Evolutionary conservation across 2,888 invertebrate species (phyloP).

Genomic region (Diabrotica balteata): DNA sequence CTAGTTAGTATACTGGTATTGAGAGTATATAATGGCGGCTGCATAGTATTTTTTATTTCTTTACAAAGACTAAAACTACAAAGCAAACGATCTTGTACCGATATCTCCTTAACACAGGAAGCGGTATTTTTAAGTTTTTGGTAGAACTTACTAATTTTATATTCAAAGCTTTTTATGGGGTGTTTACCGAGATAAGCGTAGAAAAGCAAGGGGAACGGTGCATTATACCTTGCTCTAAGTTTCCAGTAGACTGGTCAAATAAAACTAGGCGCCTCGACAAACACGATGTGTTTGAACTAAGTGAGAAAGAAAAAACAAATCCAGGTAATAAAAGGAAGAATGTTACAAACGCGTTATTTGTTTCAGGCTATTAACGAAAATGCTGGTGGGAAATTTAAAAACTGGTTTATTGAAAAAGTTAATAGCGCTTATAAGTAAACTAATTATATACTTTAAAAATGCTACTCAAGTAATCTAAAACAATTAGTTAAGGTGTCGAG

Average conservation of each 20-base stretch:
- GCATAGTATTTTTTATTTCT: background rate
- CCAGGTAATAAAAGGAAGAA: slow-evolving; percentile 29
- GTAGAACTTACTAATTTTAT: slow-evolving; percentile 31
- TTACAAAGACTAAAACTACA: slow-evolving; percentile 2
- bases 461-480: too few species aligned
- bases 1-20: too few species aligned
- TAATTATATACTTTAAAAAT: too few species aligned
- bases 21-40: too few species aligned
- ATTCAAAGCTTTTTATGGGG: slow-evolving; percentile 30
- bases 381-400: slow-evolving; percentile 4
- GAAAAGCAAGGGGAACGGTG: background rate
- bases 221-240: slow-evolving; percentile 3
- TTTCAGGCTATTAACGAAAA: slow-evolving; percentile 28
- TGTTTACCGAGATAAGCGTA: slow-evolving; percentile 18
- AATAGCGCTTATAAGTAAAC: too few species aligned
- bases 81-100: slow-evolving; percentile 2
- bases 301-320: slow-evolving; percentile 20
- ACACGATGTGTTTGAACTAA: slow-evolving; percentile 22
- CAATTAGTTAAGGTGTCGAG: too few species aligned
- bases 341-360: slow-evolving; percentile 37
- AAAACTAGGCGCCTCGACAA: slow-evolving; percentile 32
- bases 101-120: slow-evolving; percentile 25
- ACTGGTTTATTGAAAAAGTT: background rate
- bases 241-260: slow-evolving; percentile 28
- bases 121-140: slow-evolving; percentile 21